phyloP scores from a whole-genome alignment of 2,888 invertebrate species.

The Amaurobius ferox region DNA sequence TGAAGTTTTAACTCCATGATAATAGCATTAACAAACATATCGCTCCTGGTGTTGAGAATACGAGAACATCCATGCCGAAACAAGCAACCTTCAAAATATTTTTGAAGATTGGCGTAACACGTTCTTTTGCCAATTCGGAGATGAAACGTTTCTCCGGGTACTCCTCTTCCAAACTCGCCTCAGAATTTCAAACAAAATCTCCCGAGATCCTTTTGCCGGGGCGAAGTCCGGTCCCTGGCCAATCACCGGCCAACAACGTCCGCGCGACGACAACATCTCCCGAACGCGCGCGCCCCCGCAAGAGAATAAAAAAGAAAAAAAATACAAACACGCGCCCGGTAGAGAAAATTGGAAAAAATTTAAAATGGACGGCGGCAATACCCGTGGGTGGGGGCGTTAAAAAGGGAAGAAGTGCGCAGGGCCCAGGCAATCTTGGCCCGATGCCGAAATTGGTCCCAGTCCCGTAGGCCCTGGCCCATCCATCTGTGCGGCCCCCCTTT shows the following conservation, averaged over 20 bases:
- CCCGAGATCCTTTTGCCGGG: neutral
- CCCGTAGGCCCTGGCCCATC: conserved; percentile 13
- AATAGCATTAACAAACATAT: too few species aligned
- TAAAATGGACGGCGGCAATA: conserved; percentile 18
- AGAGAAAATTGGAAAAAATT: conserved; percentile 14
- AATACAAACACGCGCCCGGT: conserved; percentile 14
- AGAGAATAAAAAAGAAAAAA: neutral
- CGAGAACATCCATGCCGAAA: too few species aligned
- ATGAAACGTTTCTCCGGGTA: neutral
- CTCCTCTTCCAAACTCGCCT: neutral
- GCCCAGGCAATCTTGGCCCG: conserved; percentile 11
- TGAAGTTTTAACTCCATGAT: too few species aligned
- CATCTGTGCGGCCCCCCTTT: conserved; percentile 7
- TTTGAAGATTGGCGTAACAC: neutral
- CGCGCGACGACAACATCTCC: neutral
- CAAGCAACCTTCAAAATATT: too few species aligned
- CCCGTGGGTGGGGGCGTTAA: neutral
- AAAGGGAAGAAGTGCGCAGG: neutral
- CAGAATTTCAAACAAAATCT: neutral
- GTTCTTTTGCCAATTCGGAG: neutral
- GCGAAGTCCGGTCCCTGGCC: conserved; percentile 13
- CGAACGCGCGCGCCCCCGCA: neutral
- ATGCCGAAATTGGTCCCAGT: conserved; percentile 18
- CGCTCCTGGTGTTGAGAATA: too few species aligned
- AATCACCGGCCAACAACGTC: conserved; percentile 16